Evolutionary conservation across 2,113 vertebrate species (phyloP), one percentile per base, ranked within the genome.

Genomic region (Baryphthengus martii): DNA sequence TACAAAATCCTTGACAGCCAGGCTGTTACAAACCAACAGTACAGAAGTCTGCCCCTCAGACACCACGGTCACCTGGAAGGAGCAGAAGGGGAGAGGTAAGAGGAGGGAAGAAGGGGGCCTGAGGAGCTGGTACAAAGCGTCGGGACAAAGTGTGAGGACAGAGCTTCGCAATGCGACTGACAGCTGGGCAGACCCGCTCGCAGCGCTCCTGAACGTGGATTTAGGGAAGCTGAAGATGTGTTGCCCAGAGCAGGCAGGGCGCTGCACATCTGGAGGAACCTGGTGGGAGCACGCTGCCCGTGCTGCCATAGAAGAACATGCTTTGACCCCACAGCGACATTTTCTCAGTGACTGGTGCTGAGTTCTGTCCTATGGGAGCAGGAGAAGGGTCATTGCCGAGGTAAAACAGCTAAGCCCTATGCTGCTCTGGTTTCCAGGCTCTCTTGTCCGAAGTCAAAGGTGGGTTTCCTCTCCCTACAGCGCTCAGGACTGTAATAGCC

Each of bases 351-450:
- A 31, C 82, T 67, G 17, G 11, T 53, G 6, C 7, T 14, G 14
- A 55, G 33, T 23, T 25, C 28, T 13, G 5, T n/a, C 62, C 56
- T 49, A 62, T 65, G 0, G 0, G 24, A 66, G 40, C 6, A 0
- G 16, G 0, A 24, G 29, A 20, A 71, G 26, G 47, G 17, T 37
- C 11, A 12, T 1, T 0, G 2, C n/a, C 29, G 52, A 53, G 42
- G 31, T 17, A 55, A 72, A 63, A 45, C 45, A 77, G n/a, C 47
- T 50, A 39, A 71, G 9, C 13, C 50, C 53, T 9, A 0, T 31
- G 65, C 8, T 66, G 71, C 42, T 75, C 50, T 45, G 42, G 25
- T 31, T 78, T 90, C 70, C 50, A 65, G 44, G 55, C 25, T 53
- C 13, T 28, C 50, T 18, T 29, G 13, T 40, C 33, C 42, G 26